phyloP scores from a whole-genome alignment of 1,140 invertebrate species.

The Apolygus lucorum region DNA sequence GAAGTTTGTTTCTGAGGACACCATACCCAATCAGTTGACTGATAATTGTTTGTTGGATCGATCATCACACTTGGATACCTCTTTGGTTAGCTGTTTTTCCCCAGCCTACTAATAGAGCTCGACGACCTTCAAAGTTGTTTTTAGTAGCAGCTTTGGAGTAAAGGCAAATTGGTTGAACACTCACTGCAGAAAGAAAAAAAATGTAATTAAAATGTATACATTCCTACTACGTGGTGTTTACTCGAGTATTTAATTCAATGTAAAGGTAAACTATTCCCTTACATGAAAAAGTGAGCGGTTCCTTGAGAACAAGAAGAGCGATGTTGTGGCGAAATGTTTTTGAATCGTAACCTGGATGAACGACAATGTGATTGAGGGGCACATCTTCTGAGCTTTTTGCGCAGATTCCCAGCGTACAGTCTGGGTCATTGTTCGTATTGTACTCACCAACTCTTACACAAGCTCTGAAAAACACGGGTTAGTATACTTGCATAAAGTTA shows the following conservation, averaged over 20 bases:
- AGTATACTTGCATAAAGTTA: too few species aligned
- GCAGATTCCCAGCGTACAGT: conserved; percentile 58
- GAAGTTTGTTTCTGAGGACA: too few species aligned
- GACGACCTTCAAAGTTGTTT: conserved; percentile 36
- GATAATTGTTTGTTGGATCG: too few species aligned
- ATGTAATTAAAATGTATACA: not conserved
- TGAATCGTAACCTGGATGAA: conserved; percentile 57
- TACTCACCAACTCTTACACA: conserved; percentile 57
- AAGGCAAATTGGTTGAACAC: conserved; percentile 45
- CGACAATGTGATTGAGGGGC: conserved; percentile 53
- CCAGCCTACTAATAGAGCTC: conserved; percentile 45
- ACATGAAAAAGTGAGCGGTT: conserved; percentile 58
- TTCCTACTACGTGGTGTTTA: not conserved
- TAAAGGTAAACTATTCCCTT: too few species aligned
- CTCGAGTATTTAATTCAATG: too few species aligned
- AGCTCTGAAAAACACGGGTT: conserved; percentile 39
- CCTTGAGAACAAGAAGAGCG: conserved; percentile 52
- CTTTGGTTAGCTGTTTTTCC: conserved; percentile 41
- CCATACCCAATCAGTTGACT: too few species aligned
- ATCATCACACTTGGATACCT: too few species aligned
- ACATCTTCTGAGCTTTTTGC: conserved; percentile 53
- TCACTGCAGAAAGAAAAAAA: conserved; percentile 45
- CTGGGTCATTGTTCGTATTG: conserved; percentile 50
- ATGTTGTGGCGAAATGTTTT: conserved; percentile 59
- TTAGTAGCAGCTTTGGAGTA: conserved; percentile 20